Evolutionary conservation across 2,113 vertebrate species (phyloP), one percentile per base, ranked within the genome.

Genomic region (Nothobranchius furzeri): DNA sequence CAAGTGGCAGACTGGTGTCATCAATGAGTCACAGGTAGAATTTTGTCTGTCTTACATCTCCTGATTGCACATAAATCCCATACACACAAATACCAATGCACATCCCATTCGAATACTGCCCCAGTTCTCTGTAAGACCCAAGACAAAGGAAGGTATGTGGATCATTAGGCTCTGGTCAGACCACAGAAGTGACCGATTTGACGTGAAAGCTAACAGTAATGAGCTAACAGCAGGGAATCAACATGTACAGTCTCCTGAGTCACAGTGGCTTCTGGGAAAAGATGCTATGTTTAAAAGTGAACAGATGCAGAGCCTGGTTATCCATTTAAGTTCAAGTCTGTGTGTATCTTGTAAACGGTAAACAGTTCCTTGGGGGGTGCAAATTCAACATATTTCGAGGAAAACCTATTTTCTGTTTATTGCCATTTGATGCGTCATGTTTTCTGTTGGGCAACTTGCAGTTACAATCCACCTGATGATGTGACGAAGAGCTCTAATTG

Each of bases 361-460:
- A 91, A 88, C 66, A 81, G 78, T 76, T 84, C 60, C 62, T 79
- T 60, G 78, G 81, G 82, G 37, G 73, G 82, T 73, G 71, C 58
- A 78, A 68, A 64, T 87, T 80, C 0, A 25, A 82, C 79, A 82
- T 79, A 84, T 87, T 90, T 88, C 84, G 75, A 85, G 89, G 85
- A 89, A 91, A 85, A 71, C 76, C 78, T 71, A 85, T 90, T 91
- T 89, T 89, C 81, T 89, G 80, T 89, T 90, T 89, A 90, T 90
- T 76, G 73, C 72, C 77, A 83, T 68, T 67, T 68, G 70, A 80
- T 92, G 84, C 72, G 83, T 92, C 83, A 90, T 87, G 79, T 84
- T 89, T 90, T 88, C 85, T 37, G 30, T 83, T 76, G 78, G 76
- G 71, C 66, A 84, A 83, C 64, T 74, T 58, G 65, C 66, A 65